Base-by-base conservation (phyloP, 2,888 invertebrate genomes). In the Ferdinandea cuprea region DNA sequence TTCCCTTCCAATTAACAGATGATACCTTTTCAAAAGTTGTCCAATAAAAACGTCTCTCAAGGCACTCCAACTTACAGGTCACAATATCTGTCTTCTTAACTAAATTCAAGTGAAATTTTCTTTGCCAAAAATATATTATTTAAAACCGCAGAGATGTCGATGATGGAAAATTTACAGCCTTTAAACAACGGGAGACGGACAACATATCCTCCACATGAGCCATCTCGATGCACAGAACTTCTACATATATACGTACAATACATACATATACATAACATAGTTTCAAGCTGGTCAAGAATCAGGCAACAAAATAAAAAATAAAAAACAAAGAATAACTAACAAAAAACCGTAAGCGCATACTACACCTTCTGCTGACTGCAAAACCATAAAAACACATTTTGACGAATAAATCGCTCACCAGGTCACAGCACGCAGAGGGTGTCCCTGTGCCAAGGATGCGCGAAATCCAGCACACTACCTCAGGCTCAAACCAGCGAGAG, bases 321-420 rank as follows among this genome's bases (percentile, higher is more conserved):
- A n/a, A n/a, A n/a, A n/a, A n/a, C n/a, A n/a, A n/a, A n/a, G n/a
- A n/a, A 13, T 32, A 40, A 19, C 15, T 17, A 46, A 61, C 63
- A 72, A 35, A 54, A 44, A 44, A 65, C 50, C 21, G 19, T 19
- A 48, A 76, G 28, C 52, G 32, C 32, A 68, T 40, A 48, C 56
- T 66, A 48, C 58, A 83, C 59, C 61, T 71, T 69, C 46, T 74
- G 40, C 56, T 54, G 35, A 59, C 15, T 17, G 37, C 35, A 30
- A 13, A 78, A 48, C 48, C 83, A 83, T 83, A 83, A 78, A 83
- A 83, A 73, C 63, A 78, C 73, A 73, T 83, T 83, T 83, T 84
- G 84, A 84, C 84, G 84, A 84, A 84, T 84, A 84, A 84, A 84
- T 84, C 79, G 79, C 79, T 79, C 84, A 84, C 42, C 73, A 65